phyloP scores from a whole-genome alignment of 2,888 invertebrate genomes.

The Apantesis nais region DNA sequence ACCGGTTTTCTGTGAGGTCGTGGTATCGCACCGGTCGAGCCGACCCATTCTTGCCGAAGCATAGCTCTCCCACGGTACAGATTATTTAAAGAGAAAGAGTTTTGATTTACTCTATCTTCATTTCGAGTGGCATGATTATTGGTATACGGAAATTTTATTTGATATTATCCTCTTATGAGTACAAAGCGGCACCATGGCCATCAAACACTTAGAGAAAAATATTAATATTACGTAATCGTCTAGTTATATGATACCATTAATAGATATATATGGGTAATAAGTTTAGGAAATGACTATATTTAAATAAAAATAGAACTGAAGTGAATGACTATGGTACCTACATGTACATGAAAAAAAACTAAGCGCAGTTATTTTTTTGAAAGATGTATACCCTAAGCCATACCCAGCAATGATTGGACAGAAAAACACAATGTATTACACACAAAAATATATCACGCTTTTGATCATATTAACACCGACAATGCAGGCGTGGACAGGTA shows the following conservation, averaged over 20 bases:
- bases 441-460: slow-evolving; percentile 27
- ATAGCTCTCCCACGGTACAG: no score
- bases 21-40: no score
- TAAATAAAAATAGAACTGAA: background rate
- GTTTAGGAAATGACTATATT: background rate
- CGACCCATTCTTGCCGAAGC: no score
- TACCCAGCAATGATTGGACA: slow-evolving; percentile 73
- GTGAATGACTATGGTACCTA: slow-evolving; percentile 23
- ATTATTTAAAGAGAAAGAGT: no score
- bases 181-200: background rate
- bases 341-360: slow-evolving; percentile 37
- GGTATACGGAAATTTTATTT: no score
- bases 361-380: slow-evolving; percentile 62
- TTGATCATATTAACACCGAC: slow-evolving; percentile 53
- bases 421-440: slow-evolving; percentile 52
- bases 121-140: background rate
- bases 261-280: background rate
- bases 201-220: background rate
- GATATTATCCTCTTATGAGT: no score
- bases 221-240: background rate
- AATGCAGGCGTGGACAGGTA: slow-evolving; percentile 75
- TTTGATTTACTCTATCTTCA: background rate
- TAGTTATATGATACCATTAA: background rate
- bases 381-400: slow-evolving; percentile 82
- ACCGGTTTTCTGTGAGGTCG: no score